Evolutionary conservation across 2,888 invertebrate genomes (phyloP), one percentile per base, ranked within the genome.

Genomic region (Mythimna ferrago): DNA sequence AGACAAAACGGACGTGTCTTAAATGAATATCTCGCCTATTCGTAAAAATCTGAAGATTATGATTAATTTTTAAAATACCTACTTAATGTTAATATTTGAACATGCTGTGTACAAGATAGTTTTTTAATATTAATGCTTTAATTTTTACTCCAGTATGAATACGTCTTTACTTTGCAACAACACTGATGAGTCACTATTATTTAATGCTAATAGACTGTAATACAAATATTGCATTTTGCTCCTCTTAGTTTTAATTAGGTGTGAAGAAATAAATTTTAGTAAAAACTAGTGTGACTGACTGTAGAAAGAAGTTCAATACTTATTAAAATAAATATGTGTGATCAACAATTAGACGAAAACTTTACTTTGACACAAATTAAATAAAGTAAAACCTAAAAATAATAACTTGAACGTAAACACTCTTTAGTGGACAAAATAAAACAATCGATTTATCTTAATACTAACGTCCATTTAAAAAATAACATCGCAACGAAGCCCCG

Each of bases 401-500:
- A 69, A 71, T 71, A 72, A 71, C 82, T 41, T 68, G 66, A 82
- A 65, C 38, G 48, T 70, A 73, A 63, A 78, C 21, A 66, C 53
- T 66, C 54, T 53, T 53, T 11, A 38, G 19, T 57, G 11, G 63
- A 79, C 32, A 68, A 66, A 78, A 66, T 63, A 70, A 41, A 73
- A 68, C 38, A 67, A 67, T 57, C n/a, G 53, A 77, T 32, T 62
- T 41, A 54, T 58, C 14, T 41, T 41, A 68, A 41, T 56, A 66
- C 69, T 53, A 77, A 81, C 79, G 11, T 70, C 16, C 19, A 44
- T 78, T 68, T 58, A 79, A 74, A 71, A 71, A 71, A 69, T 69
- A 71, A 71, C 58, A 83, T 82, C 68, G 54, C 61, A 74, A 70
- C 77, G 84, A 84, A 81, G 73, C 79, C 67, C 71, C 81, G 81